Base-by-base conservation (phyloP, 2,888 invertebrate genomes). In the Cheilosia variabilis region DNA sequence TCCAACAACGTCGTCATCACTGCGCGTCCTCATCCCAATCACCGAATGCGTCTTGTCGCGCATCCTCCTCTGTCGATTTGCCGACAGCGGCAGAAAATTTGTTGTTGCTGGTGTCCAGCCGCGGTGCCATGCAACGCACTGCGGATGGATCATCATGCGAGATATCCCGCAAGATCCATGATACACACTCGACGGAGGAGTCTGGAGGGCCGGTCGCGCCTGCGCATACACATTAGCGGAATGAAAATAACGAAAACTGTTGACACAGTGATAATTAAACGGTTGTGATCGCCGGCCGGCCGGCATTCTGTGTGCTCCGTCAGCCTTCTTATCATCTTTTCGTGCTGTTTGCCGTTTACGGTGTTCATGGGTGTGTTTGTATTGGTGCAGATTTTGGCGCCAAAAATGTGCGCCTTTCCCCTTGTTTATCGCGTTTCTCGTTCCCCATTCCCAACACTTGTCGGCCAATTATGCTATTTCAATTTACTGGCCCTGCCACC, bases 251-350 rank as follows among this genome's bases (percentile, higher is more conserved):
- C 86, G 86, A 81, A 86, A 86, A 86, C 81, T 86, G 86, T 86
- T 86, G 86, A 86, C 86, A 86, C 86, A 86, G 86, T 81, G 86
- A 86, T 86, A 86, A 86, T 86, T 86, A 86, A 86, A 86, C 86
- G 86, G 73, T 81, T 86, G 81, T 81, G 81, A 86, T 76, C 81
- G 86, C 71, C 75, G 58, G 47, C 62, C 52, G 41, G 62, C 62
- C 62, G 69, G 50, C 69, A 69, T 71, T 53, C 65, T 77, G 45
- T 52, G 15, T 63, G 45, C 41, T 34, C 10, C 65, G 34, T 62
- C 52, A 45, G 27, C 47, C 19, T 34, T 53, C 55, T 78, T 62
- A 72, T 82, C 71, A 63, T 78, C 77, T 45, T 55, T 19, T 27
- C 22, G 34, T 41, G 27, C 47, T 15, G 19, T 41, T 15, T 4